A percentile compares a stretch with the other conserved stretches of the same genome.
phyloP scores from a whole-genome alignment of 1,140 invertebrate genomes.

The Oedothorax gibbosus region DNA sequence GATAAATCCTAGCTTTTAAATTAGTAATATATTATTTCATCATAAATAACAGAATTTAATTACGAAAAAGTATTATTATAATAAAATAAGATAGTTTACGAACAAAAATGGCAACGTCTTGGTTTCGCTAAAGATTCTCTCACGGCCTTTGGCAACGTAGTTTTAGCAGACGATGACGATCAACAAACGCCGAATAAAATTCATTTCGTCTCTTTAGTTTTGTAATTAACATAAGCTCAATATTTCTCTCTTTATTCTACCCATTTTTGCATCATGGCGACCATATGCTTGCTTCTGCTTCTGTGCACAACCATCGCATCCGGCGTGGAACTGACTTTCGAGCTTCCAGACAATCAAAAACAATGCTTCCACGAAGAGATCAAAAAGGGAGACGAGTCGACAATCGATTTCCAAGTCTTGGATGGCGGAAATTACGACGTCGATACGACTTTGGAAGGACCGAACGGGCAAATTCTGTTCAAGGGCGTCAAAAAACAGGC shows the following conservation, averaged over 20 bases:
- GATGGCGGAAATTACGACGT: constrained; percentile 75
- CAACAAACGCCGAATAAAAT: constrained; percentile 6
- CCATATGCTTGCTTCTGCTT: constrained; percentile 68
- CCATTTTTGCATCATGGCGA: not conserved
- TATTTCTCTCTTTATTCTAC: not conserved
- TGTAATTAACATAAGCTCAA: not conserved
- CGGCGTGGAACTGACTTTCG: constrained; percentile 94
- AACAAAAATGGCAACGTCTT: not conserved
- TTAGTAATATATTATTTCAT: too few relatives aligned
- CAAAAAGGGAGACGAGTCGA: constrained; percentile 82
- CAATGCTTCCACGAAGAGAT: constrained; percentile 98
- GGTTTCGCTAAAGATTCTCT: not conserved
- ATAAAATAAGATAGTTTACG: not conserved
- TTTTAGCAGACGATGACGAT: constrained; percentile 12
- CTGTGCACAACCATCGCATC: not conserved
- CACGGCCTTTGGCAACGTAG: not conserved
- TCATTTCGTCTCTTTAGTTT: constrained; percentile 55
- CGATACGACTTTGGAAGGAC: constrained; percentile 71
- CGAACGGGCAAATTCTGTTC: constrained; percentile 71
- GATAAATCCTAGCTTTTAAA: too few relatives aligned
- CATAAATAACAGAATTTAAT: too few relatives aligned
- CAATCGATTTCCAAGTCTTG: constrained; percentile 90
- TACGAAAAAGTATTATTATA: too few relatives aligned
- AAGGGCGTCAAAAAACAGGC: constrained; percentile 72
- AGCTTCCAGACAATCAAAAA: constrained; percentile 95